phyloP scores from a whole-genome alignment of 2,888 invertebrate species.

The Parelbella ahira region DNA sequence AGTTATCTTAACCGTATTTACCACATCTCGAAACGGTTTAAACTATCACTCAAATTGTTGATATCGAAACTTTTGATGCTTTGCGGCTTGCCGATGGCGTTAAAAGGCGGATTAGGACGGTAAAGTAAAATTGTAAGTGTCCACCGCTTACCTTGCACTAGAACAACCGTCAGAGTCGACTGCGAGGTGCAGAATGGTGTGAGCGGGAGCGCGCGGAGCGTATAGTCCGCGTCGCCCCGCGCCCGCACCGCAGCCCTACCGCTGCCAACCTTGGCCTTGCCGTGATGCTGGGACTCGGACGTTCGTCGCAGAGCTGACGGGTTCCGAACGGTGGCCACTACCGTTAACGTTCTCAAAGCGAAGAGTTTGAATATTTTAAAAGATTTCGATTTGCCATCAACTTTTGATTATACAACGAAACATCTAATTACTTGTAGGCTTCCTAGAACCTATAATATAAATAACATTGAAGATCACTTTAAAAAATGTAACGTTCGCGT shows the following conservation, averaged over 20 bases:
- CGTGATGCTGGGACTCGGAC: constrained; percentile 47
- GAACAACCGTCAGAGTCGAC: constrained; percentile 80
- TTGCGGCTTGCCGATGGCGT: constrained; percentile 41
- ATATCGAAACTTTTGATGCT: constrained; percentile 42
- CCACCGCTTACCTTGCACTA: constrained; percentile 79
- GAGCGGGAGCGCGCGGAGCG: constrained; percentile 72
- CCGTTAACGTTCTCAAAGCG: constrained; percentile 6
- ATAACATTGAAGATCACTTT: no score
- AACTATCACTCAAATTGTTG: constrained; percentile 54
- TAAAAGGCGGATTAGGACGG: constrained; percentile 35
- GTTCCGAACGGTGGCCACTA: constrained; percentile 40
- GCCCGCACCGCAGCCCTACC: constrained; percentile 65
- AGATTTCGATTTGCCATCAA: no score
- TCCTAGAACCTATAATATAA: no score
- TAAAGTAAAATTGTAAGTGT: constrained; percentile 51
- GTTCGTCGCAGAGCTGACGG: constrained; percentile 40
- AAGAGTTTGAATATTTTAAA: constrained; percentile 6
- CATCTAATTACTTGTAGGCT: no score
- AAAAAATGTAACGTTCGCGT: no score
- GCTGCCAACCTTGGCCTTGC: constrained; percentile 76
- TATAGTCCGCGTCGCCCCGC: constrained; percentile 61
- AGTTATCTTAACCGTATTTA: constrained; percentile 50
- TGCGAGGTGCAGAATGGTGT: constrained; percentile 80
- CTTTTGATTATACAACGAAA: no score
- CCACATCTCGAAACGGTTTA: constrained; percentile 59